Evolutionary conservation across 2,113 vertebrate genomes (phyloP).

Genomic region (Rhodinocichla rosea): DNA sequence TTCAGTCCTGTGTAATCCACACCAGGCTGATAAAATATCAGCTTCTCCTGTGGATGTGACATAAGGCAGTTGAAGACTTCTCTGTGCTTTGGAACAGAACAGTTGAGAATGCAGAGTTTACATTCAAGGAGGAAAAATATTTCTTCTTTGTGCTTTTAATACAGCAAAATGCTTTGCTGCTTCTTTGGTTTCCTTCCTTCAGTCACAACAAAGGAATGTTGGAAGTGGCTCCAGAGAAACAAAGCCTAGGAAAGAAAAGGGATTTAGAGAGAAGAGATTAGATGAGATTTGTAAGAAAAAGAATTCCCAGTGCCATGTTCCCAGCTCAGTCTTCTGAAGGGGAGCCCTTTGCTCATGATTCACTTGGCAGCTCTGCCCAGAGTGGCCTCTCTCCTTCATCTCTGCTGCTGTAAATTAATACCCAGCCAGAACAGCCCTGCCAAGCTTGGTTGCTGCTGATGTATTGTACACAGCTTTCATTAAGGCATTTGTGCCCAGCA

Average conservation of each 20-base stretch:
- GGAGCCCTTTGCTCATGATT: conserved; percentile 4
- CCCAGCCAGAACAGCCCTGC: not conserved
- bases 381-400: not conserved
- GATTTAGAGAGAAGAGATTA: conserved; percentile 24
- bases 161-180: not conserved
- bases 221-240: conserved; percentile 26
- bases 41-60: not conserved
- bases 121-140: not conserved
- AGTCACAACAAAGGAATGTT: conserved; percentile 12
- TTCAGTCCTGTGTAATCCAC: not conserved
- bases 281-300: conserved; percentile 9
- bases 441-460: not conserved
- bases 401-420: not conserved
- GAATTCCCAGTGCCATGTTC: not conserved
- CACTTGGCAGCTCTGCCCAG: not conserved
- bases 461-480: not conserved
- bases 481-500: conserved; percentile 4
- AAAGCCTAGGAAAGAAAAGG: conserved; percentile 7
- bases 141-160: not conserved
- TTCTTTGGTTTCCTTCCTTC: conserved; percentile 30
- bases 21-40: not conserved
- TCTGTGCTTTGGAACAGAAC: not conserved
- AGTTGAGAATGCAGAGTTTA: not conserved
- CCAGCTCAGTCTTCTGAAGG: not conserved
- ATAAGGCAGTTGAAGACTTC: not conserved